Percentiles rank a stretch among this genome's conserved stretches.
Evolutionary conservation across 2,797 vertebrate species (phyloP).

Genomic region (Sphenopsis melanotis): DNA sequence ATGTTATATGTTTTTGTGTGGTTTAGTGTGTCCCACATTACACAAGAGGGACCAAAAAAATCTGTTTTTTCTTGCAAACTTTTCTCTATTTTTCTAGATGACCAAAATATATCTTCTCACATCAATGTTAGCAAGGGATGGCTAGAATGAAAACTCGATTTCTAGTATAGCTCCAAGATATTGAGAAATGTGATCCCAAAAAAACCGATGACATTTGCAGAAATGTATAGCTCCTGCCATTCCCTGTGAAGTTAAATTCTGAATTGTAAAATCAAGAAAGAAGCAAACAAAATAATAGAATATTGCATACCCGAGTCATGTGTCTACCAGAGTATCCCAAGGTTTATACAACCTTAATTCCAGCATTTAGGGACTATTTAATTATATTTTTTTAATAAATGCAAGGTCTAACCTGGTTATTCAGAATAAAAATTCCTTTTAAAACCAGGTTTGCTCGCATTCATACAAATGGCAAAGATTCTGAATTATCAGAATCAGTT

Average conservation of each 20-base stretch:
- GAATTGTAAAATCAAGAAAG: background rate
- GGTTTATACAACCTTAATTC: background rate
- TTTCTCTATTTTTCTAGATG: background rate
- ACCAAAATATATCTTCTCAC: background rate
- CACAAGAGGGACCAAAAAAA: background rate
- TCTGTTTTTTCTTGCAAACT: background rate
- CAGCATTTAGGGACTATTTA: background rate
- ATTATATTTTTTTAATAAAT: background rate
- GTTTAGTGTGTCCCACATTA: background rate
- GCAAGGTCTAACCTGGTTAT: background rate
- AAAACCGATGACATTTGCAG: background rate
- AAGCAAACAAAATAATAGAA: background rate
- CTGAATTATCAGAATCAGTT: background rate
- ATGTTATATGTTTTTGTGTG: background rate
- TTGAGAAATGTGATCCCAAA: background rate
- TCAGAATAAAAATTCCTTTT: background rate
- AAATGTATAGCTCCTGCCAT: background rate
- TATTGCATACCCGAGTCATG: background rate
- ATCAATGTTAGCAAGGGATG: background rate
- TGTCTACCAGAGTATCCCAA: background rate
- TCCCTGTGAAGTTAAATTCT: background rate
- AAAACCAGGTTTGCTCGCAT: background rate
- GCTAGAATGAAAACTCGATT: background rate
- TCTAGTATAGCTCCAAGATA: background rate
- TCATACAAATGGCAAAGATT: background rate